Percentiles rank a stretch among this genome's conserved stretches.
phyloP scores from a whole-genome alignment of 2,113 vertebrate genomes.

The Sturnus vulgaris region DNA sequence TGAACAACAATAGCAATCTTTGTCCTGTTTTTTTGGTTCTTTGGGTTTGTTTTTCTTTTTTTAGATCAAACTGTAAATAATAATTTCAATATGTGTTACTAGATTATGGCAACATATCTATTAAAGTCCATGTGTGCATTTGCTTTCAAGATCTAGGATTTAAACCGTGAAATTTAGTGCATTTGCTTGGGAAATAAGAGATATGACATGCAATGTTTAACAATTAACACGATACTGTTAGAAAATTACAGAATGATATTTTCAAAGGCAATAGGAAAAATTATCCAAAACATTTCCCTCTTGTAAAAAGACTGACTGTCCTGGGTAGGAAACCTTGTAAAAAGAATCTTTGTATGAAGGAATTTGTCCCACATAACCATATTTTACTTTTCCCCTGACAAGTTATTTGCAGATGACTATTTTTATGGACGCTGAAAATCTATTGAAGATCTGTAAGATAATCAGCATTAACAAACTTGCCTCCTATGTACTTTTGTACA shows the following conservation, averaged over 20 bases:
- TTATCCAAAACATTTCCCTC: background rate
- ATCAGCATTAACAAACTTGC: slow-evolving; percentile 29
- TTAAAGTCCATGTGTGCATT: background rate
- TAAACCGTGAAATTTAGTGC: background rate
- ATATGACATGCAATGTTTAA: background rate
- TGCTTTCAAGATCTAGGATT: background rate
- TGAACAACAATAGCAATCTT: background rate
- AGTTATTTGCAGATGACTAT: background rate
- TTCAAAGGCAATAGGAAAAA: background rate
- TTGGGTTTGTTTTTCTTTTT: background rate
- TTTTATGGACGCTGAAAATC: slow-evolving; percentile 24
- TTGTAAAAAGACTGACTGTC: background rate
- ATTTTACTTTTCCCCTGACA: background rate
- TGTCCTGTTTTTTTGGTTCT: background rate
- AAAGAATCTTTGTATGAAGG: background rate
- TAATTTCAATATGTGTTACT: background rate
- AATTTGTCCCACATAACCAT: background rate
- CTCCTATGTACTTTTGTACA: background rate
- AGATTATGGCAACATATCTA: background rate
- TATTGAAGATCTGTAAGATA: slow-evolving; percentile 24
- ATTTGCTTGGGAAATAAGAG: background rate
- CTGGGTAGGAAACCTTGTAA: background rate
- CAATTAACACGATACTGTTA: background rate
- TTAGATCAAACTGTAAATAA: background rate
- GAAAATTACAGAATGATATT: background rate